A percentile compares a stretch with the other conserved stretches of the same genome.
These are phyloP conservation scores for Eolophus roseicapilla DNA, from an alignment of 2,113 vertebrate genomes.

Conservation along the genomic window DNA sequence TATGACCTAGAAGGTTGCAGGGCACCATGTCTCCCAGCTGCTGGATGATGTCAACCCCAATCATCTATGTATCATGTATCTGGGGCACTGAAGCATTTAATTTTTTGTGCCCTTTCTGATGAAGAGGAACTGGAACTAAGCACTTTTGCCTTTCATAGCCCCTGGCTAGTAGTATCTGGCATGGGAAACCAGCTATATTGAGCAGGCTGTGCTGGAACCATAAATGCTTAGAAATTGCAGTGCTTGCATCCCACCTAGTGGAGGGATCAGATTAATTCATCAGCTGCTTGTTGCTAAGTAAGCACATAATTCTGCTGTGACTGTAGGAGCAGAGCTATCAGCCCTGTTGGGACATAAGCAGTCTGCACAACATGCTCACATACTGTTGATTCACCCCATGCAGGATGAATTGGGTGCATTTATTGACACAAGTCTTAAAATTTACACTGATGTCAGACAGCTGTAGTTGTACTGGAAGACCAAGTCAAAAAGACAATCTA, in stretches of 20 bases:
- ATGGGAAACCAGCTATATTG: neutral
- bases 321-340: neutral
- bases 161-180: neutral
- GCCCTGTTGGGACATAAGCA: neutral
- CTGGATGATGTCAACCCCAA: conserved; percentile 2
- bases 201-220: neutral
- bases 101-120: conserved; percentile 16
- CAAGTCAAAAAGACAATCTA: neutral
- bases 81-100: neutral
- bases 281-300: conserved; percentile 25
- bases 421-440: neutral
- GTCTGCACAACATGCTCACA: neutral
- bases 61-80: neutral
- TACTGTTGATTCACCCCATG: neutral
- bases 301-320: neutral
- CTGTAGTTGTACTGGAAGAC: neutral
- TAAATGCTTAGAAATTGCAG: neutral
- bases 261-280: conserved; percentile 58
- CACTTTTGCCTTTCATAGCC: neutral
- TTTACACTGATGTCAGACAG: neutral
- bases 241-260: conserved; percentile 66
- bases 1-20: neutral
- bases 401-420: neutral
- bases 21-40: neutral
- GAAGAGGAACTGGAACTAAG: neutral